Evolutionary conservation across 2,113 vertebrate genomes (phyloP), one percentile per base, ranked within the genome.

Genomic region (Eulemur rufifrons): DNA sequence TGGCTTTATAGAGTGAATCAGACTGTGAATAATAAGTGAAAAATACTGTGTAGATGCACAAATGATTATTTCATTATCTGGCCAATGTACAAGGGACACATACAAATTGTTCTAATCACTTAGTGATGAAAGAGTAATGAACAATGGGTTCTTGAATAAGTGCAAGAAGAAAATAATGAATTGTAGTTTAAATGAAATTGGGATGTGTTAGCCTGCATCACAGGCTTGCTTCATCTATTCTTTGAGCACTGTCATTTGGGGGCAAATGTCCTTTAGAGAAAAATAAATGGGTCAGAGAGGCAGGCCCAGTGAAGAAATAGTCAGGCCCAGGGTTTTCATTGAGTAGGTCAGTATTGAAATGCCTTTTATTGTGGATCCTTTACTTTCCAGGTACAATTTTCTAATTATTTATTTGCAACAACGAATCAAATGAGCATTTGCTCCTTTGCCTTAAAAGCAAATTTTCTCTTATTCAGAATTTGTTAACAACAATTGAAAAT

Each of bases 1-100:
- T 96, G 96, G 98, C 96, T 98, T 98, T 94, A 86, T 52, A 25
- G 97, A 98, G 95, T 97, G 96, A 98, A 98, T 98, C 98, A 97
- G 93, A 95, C 96, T 98, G 96, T 98, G 98, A 98, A 98, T 96
- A 98, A 97, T 97, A 98, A 98, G 98, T 98, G 96, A 98, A 98
- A 98, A 98, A 97, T 96, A 98, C 95, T 89, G 93, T 95, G 82
- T 98, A 98, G 98, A 98, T 98, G 98, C 97, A 98, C 97, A 99
- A 98, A 98, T 98, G 96, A 98, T 98, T 98, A 98, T 99, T 99
- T 99, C 98, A 98, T 99, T 98, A 99, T 99, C 98, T 98, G 98
- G 96, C 97, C 98, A 98, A 98, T 93, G 96, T 98, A 98, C 94
- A 98, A 98, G 96, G 10, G 98, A 99, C 98, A 99, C 98, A 98